Conservation (phyloP, 2,888 invertebrate species). For the Timema cristinae region DNA sequence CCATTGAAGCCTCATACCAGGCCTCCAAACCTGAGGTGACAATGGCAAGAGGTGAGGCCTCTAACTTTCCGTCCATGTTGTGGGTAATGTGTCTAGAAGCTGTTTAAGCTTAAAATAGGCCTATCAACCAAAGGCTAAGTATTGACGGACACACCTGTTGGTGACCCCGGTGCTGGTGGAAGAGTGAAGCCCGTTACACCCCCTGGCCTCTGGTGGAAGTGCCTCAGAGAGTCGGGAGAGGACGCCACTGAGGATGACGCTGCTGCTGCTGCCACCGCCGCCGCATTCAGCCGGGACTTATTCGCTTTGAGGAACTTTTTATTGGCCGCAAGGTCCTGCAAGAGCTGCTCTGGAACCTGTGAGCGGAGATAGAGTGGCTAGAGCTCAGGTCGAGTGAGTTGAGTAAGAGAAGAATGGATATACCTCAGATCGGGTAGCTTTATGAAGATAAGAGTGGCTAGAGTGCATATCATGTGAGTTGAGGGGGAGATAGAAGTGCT, state of each 20-base stretch:
- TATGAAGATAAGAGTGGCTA: no score
- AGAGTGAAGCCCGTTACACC: slow-evolving; percentile 79
- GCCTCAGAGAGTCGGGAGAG: slow-evolving; percentile 71
- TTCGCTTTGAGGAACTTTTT: slow-evolving; percentile 50
- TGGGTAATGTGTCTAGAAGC: not conserved
- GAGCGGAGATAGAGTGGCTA: no score
- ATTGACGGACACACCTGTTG: slow-evolving; percentile 27
- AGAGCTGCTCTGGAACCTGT: slow-evolving; percentile 73
- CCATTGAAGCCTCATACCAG: no score
- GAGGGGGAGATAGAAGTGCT: no score
- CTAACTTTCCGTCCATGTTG: no score
- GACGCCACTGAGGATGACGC: slow-evolving; percentile 67
- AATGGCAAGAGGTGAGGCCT: not conserved
- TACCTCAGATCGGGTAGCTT: no score
- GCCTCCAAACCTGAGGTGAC: no score
- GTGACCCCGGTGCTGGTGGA: slow-evolving; percentile 56
- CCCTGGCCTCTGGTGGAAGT: slow-evolving; percentile 59
- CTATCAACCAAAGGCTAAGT: no score
- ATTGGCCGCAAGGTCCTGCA: slow-evolving; percentile 76
- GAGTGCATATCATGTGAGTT: no score
- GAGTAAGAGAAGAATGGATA: no score
- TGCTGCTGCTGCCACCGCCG: slow-evolving; percentile 64
- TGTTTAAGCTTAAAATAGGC: no score
- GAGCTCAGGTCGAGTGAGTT: no score
- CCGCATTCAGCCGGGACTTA: slow-evolving; percentile 42